Conservation (phyloP, 1,140 invertebrate genomes). For the Meteorus sp. region DNA sequence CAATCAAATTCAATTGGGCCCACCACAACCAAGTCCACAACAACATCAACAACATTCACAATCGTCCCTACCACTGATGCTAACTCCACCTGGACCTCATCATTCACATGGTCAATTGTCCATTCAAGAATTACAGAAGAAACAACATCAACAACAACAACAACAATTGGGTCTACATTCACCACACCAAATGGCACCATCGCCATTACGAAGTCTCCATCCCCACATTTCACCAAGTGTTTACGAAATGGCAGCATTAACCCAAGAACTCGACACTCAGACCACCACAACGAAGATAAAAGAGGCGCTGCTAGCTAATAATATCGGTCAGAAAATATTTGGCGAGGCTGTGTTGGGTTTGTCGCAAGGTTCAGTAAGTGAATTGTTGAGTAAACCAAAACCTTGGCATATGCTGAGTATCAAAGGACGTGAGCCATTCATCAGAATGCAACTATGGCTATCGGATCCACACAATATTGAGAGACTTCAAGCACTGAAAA, state of each 20-base stretch:
- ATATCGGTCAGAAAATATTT: slow-evolving; percentile 98
- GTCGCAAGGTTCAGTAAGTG: slow-evolving; percentile 96
- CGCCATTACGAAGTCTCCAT: slow-evolving; percentile 70
- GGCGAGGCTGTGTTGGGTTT: slow-evolving; percentile 94
- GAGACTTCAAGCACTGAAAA: slow-evolving; percentile 81
- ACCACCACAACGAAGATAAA: slow-evolving; percentile 96
- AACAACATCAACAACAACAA: slow-evolving; percentile 62
- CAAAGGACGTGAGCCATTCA: slow-evolving; percentile 97
- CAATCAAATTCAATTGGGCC: slow-evolving; percentile 52
- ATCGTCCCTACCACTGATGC: slow-evolving; percentile 51
- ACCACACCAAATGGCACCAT: slow-evolving; percentile 65
- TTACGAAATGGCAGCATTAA: slow-evolving; percentile 95
- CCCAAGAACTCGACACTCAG: slow-evolving; percentile 95
- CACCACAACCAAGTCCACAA: slow-evolving; percentile 52
- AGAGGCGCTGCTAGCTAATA: slow-evolving; percentile 93
- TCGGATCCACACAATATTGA: slow-evolving; percentile 94
- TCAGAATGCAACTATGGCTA: slow-evolving; percentile 97
- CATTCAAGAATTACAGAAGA: slow-evolving; percentile 72
- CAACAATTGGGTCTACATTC: slow-evolving; percentile 63
- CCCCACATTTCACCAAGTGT: slow-evolving; percentile 84
- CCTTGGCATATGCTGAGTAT: slow-evolving; percentile 99
- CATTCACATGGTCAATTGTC: slow-evolving; percentile 49
- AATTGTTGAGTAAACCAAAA: slow-evolving; percentile 95
- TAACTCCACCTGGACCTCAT: slow-evolving; percentile 51
- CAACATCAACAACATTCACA: slow-evolving; percentile 47